Conservation (phyloP, 37 sponge, comb jelly and placozoan genomes). For the Ianthella basta region DNA sequence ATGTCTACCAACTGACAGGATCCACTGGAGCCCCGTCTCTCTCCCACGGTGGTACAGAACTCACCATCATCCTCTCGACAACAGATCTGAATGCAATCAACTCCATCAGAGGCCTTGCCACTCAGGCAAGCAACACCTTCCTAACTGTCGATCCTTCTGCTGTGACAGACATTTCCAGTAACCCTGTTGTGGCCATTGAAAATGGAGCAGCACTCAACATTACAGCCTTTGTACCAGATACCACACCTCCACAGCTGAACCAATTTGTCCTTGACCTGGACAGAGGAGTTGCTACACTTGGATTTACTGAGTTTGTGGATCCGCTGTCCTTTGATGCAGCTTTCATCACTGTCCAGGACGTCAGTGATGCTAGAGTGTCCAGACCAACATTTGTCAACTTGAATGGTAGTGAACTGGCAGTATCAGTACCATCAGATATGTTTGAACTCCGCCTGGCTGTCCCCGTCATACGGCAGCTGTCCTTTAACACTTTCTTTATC, state of each 20-base stretch:
- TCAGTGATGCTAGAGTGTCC: conserved; percentile 47
- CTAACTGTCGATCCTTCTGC: conserved; percentile 56
- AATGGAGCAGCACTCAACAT: conserved; percentile 67
- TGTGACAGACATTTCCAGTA: conserved; percentile 70
- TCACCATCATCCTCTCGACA: conserved; percentile 57
- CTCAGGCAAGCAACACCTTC: conserved; percentile 60
- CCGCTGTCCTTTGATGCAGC: conserved; percentile 41
- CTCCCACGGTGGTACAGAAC: neutral
- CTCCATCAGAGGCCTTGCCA: conserved; percentile 62
- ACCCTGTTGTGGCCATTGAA: conserved; percentile 43
- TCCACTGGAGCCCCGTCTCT: conserved; percentile 6
- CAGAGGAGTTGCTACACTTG: conserved; percentile 59
- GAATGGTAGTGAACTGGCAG: conserved; percentile 47
- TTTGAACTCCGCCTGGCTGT: conserved; percentile 61
- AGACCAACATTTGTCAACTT: conserved; percentile 39
- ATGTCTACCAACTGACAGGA: conserved; percentile 63
- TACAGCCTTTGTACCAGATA: conserved; percentile 54
- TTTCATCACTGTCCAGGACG: conserved; percentile 69
- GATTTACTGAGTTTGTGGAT: conserved; percentile 80
- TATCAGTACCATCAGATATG: conserved; percentile 14
- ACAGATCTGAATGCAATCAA: conserved; percentile 81
- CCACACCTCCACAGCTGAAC: conserved; percentile 52
- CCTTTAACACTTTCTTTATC: conserved; percentile 61
- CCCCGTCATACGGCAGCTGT: conserved; percentile 31
- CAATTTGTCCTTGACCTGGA: conserved; percentile 78